Conservation (phyloP, 2,797 vertebrate genomes). For the Poeciliopsis paucimaculata region DNA sequence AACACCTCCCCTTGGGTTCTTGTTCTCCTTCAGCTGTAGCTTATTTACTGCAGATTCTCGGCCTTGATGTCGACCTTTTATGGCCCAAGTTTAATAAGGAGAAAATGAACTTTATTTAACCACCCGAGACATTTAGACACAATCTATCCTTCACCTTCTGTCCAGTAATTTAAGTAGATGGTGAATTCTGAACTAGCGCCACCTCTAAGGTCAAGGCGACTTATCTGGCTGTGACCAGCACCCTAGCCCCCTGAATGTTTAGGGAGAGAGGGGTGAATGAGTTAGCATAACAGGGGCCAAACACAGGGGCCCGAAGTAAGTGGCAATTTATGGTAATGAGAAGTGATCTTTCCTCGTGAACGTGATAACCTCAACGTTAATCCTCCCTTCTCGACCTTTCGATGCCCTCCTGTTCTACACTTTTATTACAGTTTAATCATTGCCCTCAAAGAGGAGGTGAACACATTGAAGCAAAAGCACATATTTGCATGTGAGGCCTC, state of each 20-base stretch:
- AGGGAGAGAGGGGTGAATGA: conserved; percentile 32
- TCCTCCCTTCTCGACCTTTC: conserved; percentile 50
- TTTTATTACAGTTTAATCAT: conserved; percentile 73
- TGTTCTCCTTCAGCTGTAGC: not conserved
- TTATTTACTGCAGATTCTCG: not conserved
- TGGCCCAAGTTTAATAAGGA: not conserved
- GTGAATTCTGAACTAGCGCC: conserved; percentile 19
- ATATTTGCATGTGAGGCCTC: conserved; percentile 3
- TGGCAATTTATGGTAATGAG: conserved; percentile 70
- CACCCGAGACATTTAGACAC: not conserved
- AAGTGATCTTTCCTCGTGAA: conserved; percentile 59
- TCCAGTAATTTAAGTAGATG: conserved; percentile 12
- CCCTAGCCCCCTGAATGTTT: conserved; percentile 10
- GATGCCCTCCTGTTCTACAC: conserved; percentile 59
- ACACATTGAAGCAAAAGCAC: conserved; percentile 5
- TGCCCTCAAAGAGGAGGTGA: conserved; percentile 2
- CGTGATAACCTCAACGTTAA: conserved; percentile 65
- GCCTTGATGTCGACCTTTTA: not conserved
- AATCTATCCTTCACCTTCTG: not conserved
- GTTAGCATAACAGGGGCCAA: conserved; percentile 23
- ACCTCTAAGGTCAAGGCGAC: conserved; percentile 25
- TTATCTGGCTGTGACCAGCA: conserved; percentile 44
- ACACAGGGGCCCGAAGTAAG: conserved; percentile 29
- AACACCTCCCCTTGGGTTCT: not conserved
- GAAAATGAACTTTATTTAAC: not conserved